These are phyloP conservation scores for Falco novaeseelandiae DNA, from an alignment of 2,797 vertebrate species.

Conservation along the genomic window DNA sequence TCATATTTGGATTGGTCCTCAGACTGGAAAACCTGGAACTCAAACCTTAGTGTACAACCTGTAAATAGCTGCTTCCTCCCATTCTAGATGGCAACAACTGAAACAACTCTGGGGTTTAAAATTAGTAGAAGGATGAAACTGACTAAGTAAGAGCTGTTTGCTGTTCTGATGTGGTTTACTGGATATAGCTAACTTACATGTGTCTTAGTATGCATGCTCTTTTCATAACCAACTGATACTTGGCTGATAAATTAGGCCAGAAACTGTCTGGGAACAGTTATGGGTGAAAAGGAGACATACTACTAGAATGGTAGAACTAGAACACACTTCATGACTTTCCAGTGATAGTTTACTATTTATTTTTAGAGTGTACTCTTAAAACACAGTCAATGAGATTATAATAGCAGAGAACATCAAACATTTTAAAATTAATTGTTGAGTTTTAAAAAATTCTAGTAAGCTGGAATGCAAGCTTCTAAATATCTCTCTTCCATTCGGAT, in stretches of 20 bases:
- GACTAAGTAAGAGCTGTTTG: not conserved
- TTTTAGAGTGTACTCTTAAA: not conserved
- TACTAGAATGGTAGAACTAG: not conserved
- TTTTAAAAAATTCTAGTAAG: not conserved
- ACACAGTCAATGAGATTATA: fast-evolving
- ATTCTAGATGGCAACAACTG: not conserved
- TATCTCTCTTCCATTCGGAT: not conserved
- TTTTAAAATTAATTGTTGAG: not conserved
- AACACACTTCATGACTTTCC: not conserved
- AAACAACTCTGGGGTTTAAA: not conserved
- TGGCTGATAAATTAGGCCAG: not conserved
- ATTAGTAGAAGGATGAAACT: not conserved
- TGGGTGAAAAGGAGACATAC: not conserved
- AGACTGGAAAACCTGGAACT: not conserved
- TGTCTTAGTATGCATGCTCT: not conserved
- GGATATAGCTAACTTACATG: not conserved
- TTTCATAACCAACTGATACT: not conserved
- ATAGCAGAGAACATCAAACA: not conserved
- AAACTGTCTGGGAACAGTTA: not conserved
- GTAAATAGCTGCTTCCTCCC: not conserved
- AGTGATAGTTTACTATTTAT: not conserved
- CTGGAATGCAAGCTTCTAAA: not conserved
- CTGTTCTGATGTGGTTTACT: not conserved
- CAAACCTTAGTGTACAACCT: not conserved
- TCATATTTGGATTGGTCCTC: not conserved